Conservation (phyloP, 2,888 invertebrate genomes). For the Mythimna lalbum region DNA sequence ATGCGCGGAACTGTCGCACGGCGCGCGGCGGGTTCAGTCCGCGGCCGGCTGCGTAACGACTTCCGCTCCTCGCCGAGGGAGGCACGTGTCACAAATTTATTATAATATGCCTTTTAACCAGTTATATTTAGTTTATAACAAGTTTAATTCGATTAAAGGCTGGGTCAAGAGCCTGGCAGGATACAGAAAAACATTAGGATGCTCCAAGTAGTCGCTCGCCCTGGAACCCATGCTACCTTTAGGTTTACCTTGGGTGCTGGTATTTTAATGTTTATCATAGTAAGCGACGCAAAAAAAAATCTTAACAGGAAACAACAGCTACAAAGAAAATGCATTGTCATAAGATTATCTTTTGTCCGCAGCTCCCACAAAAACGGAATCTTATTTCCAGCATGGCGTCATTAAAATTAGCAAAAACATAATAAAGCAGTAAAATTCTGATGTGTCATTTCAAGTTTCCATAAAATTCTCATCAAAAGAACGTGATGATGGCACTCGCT, state of each 20-base stretch:
- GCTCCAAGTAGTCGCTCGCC: not conserved
- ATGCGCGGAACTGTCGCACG: conserved; percentile 71
- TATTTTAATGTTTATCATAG: not conserved
- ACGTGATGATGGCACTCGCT: conserved; percentile 14
- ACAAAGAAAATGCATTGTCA: conserved; percentile 21
- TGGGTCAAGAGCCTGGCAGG: not conserved
- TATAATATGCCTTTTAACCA: conserved; percentile 44
- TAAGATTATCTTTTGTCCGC: conserved; percentile 12
- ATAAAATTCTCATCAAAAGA: conserved; percentile 16
- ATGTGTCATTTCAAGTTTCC: conserved; percentile 7
- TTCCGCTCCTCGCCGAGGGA: conserved; percentile 70
- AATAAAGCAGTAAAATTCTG: not conserved
- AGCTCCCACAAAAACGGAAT: conserved; percentile 13
- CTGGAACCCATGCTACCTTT: not conserved
- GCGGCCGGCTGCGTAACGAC: conserved; percentile 71
- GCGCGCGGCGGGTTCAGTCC: conserved; percentile 26
- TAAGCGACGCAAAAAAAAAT: conserved; percentile 1
- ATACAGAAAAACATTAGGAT: not conserved
- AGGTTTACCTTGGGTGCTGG: not conserved
- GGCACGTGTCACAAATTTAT: conserved; percentile 75
- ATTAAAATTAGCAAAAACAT: conserved; percentile 16
- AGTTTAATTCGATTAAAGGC: conserved; percentile 1
- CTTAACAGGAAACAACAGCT: not conserved
- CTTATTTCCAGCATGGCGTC: conserved; percentile 14
- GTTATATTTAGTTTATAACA: conserved; percentile 1